These are phyloP conservation scores for Idaea biselata DNA, from an alignment of 2,888 invertebrate species.

Conservation along the genomic window DNA sequence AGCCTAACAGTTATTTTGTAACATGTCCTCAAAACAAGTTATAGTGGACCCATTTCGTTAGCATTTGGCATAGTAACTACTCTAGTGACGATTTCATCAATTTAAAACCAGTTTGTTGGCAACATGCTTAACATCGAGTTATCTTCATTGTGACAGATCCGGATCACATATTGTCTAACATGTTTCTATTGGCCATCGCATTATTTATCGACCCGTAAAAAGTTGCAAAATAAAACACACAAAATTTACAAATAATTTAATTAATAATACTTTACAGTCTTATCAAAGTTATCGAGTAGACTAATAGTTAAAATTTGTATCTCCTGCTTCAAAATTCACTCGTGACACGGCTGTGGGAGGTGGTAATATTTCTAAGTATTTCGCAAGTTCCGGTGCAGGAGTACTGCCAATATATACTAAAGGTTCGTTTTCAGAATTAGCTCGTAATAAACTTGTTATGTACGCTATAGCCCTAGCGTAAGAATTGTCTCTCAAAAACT, in stretches of 20 bases:
- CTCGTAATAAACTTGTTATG: not conserved
- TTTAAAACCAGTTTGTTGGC: not conserved
- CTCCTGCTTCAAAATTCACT: slow-evolving; percentile 80
- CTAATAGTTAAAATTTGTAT: slow-evolving; percentile 49
- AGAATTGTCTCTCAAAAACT: not conserved
- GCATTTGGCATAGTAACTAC: slow-evolving; percentile 21
- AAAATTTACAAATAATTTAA: slow-evolving; percentile 3
- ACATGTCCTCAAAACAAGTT: slow-evolving; percentile 25
- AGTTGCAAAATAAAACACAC: slow-evolving; percentile 8
- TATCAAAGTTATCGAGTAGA: slow-evolving; percentile 3
- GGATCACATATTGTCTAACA: not conserved
- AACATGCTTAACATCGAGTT: not conserved
- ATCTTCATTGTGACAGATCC: not conserved
- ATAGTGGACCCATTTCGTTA: slow-evolving; percentile 25
- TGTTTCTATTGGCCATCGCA: not conserved
- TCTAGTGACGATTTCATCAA: slow-evolving; percentile 13
- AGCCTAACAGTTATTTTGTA: slow-evolving; percentile 22
- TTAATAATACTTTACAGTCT: slow-evolving; percentile 8
- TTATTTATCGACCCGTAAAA: not conserved
- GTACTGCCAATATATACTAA: slow-evolving; percentile 3
- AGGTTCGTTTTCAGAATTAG: slow-evolving; percentile 12
- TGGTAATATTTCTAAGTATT: slow-evolving; percentile 26
- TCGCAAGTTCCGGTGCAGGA: slow-evolving; percentile 18
- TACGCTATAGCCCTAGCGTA: not conserved
- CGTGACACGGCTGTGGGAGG: slow-evolving; percentile 66